These are phyloP conservation scores for Troides aeacus DNA, from an alignment of 2,888 invertebrate genomes.

Conservation along the genomic window DNA sequence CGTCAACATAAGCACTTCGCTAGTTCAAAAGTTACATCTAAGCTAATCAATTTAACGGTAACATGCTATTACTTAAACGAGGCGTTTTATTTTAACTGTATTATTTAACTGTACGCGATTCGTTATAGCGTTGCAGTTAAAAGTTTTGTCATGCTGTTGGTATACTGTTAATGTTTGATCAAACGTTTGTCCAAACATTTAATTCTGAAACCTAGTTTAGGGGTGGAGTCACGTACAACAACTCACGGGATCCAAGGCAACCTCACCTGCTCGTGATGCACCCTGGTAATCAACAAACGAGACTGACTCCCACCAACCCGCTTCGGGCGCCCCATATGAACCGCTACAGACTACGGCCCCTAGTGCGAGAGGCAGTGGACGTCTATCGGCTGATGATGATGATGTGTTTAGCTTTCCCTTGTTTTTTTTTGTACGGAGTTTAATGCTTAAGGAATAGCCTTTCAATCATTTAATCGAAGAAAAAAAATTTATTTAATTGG, in stretches of 20 bases:
- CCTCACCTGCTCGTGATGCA: too few species aligned
- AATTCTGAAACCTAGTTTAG: too few species aligned
- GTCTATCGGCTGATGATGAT: too few species aligned
- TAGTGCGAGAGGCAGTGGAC: too few species aligned
- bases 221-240: too few species aligned
- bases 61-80: constrained; percentile 18
- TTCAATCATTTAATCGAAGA: neutral
- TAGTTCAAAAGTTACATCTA: constrained; percentile 32
- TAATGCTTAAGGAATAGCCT: neutral
- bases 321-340: too few species aligned
- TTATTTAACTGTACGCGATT: constrained; percentile 18
- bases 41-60: constrained; percentile 40
- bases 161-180: constrained; percentile 4
- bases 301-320: too few species aligned
- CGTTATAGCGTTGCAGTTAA: constrained; percentile 6
- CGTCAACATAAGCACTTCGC: too few species aligned
- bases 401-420: too few species aligned
- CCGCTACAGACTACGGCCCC: too few species aligned
- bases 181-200: neutral
- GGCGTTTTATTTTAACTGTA: constrained; percentile 10
- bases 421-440: neutral
- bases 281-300: too few species aligned
- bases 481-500: constrained; percentile 6
- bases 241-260: too few species aligned
- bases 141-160: neutral